Conservation (phyloP, 1,140 invertebrate species). For the Platyscapa corneri region DNA sequence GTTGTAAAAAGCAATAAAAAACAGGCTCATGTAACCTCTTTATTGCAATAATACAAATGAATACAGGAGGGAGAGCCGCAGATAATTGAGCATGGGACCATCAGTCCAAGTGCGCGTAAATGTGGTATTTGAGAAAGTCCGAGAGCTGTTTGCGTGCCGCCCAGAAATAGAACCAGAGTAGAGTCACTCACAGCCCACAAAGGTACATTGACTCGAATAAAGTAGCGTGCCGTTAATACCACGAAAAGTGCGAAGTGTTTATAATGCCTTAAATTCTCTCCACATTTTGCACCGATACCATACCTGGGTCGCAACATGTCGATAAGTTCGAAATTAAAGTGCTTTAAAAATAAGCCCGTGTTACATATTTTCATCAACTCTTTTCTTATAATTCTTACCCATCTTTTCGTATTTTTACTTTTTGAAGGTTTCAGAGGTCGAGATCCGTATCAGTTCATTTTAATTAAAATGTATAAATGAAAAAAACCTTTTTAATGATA, state of each 20-base stretch:
- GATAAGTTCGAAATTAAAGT: background rate
- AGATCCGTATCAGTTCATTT: too few species aligned
- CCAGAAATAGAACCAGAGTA: slow-evolving; percentile 31
- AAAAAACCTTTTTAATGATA: too few species aligned
- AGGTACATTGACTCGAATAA: slow-evolving; percentile 41
- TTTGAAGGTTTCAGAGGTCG: too few species aligned
- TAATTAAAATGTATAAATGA: too few species aligned
- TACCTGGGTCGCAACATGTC: background rate
- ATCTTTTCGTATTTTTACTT: too few species aligned
- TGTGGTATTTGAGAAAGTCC: background rate
- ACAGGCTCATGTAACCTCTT: too few species aligned
- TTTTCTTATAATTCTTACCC: too few species aligned
- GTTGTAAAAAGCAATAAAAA: too few species aligned
- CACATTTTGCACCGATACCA: background rate
- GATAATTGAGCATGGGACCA: background rate
- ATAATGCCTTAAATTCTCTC: slow-evolving; percentile 1
- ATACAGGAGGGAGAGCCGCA: background rate
- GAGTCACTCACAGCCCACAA: background rate
- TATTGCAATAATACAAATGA: background rate
- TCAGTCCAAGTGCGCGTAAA: background rate
- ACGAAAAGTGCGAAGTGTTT: slow-evolving; percentile 24
- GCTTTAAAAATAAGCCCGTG: background rate
- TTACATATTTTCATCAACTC: background rate
- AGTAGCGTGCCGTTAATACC: slow-evolving; percentile 29
- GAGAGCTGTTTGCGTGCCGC: background rate